phyloP scores from a whole-genome alignment of 2,113 vertebrate genomes.

The Eidolon helvum region DNA sequence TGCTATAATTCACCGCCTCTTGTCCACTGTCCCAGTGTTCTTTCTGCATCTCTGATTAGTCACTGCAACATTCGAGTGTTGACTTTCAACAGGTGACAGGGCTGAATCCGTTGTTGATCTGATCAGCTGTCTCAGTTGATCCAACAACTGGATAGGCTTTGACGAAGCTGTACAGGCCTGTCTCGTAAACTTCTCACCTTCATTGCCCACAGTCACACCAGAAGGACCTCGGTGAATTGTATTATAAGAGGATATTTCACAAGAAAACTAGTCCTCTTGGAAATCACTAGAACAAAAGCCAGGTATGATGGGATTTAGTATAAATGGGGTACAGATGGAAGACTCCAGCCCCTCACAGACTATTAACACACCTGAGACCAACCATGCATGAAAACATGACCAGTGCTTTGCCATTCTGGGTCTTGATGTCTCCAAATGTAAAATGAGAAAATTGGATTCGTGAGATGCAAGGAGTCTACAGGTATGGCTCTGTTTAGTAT shows the following conservation, averaged over 20 bases:
- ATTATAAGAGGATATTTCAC: not conserved
- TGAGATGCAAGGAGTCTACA: not conserved
- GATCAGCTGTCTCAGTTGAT: too few relatives aligned
- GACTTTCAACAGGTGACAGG: not conserved
- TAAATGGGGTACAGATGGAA: not conserved
- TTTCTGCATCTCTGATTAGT: not conserved
- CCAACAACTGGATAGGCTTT: not conserved
- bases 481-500: not conserved
- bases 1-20: accelerated
- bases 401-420: not conserved
- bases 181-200: not conserved
- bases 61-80: too few relatives aligned
- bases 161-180: too few relatives aligned
- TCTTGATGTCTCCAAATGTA: not conserved
- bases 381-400: too few relatives aligned
- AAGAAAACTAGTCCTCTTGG: not conserved
- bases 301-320: accelerated
- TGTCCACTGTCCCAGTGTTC: not conserved
- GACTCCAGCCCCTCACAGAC: accelerated
- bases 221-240: not conserved
- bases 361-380: accelerated
- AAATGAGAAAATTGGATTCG: not conserved
- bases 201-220: not conserved
- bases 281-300: not conserved
- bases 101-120: not conserved